These are phyloP conservation scores for Littorina saxatilis DNA, from an alignment of 1,140 invertebrate genomes.

Conservation along the genomic window DNA sequence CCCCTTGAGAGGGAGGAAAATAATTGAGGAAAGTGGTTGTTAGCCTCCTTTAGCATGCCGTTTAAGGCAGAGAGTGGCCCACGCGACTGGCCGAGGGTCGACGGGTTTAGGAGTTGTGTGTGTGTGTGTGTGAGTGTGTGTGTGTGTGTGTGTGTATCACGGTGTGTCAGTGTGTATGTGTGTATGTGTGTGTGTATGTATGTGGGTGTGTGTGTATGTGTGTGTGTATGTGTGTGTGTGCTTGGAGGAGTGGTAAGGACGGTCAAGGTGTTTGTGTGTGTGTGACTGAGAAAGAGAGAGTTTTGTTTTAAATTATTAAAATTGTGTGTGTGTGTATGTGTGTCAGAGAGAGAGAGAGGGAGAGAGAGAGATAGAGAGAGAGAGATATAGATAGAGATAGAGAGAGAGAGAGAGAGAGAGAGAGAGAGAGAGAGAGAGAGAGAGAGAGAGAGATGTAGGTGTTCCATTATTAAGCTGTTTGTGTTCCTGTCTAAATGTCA, in stretches of 20 bases:
- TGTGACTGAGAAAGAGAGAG: background rate
- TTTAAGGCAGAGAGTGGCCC: background rate
- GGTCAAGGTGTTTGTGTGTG: background rate
- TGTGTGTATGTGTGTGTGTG: background rate
- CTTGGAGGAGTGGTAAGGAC: too few relatives aligned
- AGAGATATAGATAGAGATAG: background rate
- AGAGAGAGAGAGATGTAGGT: background rate
- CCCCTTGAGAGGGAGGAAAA: slow-evolving; percentile 16
- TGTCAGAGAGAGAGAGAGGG: background rate
- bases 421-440: background rate
- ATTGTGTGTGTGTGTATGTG: background rate
- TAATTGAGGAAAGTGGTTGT: background rate
- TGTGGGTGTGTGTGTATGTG: background rate
- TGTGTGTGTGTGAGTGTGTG: too few relatives aligned
- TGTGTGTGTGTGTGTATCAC: too few relatives aligned
- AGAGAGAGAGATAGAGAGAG: slow-evolving; percentile 13
- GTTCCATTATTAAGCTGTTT: background rate
- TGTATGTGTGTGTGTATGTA: background rate
- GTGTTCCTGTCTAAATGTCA: background rate
- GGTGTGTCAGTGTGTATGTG: too few relatives aligned
- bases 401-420: background rate
- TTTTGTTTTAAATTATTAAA: background rate
- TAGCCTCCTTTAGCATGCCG: background rate
- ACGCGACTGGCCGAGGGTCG: slow-evolving; percentile 4
- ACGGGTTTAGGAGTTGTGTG: background rate